Evolutionary conservation across 2,888 invertebrate species (phyloP), one percentile per base, ranked within the genome.

Genomic region (Reticulitermes lucifugus): DNA sequence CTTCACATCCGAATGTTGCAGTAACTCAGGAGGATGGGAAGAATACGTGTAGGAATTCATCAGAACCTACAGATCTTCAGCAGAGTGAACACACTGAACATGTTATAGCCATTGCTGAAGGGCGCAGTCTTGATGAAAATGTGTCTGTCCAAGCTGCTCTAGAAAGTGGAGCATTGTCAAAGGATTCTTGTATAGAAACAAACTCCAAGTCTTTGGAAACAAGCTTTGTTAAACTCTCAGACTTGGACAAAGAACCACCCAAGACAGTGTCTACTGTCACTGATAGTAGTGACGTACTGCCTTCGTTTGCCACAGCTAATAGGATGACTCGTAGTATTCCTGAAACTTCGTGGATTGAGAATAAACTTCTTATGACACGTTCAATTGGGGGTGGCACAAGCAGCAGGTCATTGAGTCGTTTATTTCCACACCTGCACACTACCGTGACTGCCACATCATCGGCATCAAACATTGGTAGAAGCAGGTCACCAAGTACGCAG

Each of bases 221-320:
- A 91, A 43, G 91, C 92, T 95, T 96, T 89, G 96, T 97, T 0
- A 94, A 94, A 89, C 91, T 97, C 12, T 96, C 96, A 1, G 96
- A 97, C 89, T 92, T 97, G 90, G 96, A 96, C 89, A 95, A 95
- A 88, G 87, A 86, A 85, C 88, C 87, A 70, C 83, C 81, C 35
- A 87, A 84, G 80, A 85, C 70, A 55, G 85, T 77, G 83, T 41
- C 41, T 77, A 83, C 70, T n/a, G 59, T n/a, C 22, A 35, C n/a
- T 51, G 83, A 80, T 51, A 51, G 35, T 29, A 73, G 55, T 43
- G 86, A 86, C 9, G 65, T 82, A 12, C 80, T 83, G 35, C 80
- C 85, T 4, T 86, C 86, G 21, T 84, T 87, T 22, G 71, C 86
- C 7, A 55, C 86, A 9, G 80, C 85, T n/a, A 86, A 86, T 73